Evolutionary conservation across 92 coral and sea anemone species (phyloP), one percentile per base, ranked within the genome.

Genomic region (Phenganax marumi): DNA sequence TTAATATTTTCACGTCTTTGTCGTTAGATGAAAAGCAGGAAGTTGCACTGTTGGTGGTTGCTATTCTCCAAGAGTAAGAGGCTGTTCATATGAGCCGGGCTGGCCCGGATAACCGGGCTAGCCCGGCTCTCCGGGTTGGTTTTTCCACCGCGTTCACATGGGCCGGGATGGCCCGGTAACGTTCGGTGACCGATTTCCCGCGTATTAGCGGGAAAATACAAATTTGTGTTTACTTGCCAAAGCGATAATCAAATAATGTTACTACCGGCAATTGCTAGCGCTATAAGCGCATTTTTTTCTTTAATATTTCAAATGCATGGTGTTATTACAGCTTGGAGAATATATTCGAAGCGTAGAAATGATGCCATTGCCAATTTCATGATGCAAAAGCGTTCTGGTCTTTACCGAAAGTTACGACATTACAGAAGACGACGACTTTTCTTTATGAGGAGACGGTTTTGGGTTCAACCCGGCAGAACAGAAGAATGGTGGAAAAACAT

Each of bases 401-500:
- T 58, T 58, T 6, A 14, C 19, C 6, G 21, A 18, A 7, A 58
- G 22, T 14, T 58, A 14, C 43, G 13, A 58, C n/a, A 58, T 12
- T 7, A 18, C 23, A 58, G 65, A 18, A 18, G 65, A 58, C 1
- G 23, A 58, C 25, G 65, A 58, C 1, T 6, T 18, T 18, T 58
- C 23, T 16, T 18, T 16, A 58, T 16, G 22, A 58, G 22, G 57
- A 18, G 23, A 14, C 0, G 16, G 23, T 8, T 58, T 58, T 58
- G 65, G 13, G 65, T 58, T 58, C 65, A 58, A 58, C 65, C 65
- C 0, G 65, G 65, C 65, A 1, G 65, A 58, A 64, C 70, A 25
- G 47, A 64, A 25, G 43, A 64, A 64, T 64, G 70, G 70, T 64
- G 70, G 70, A 2, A 14, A 58, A 58, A 58, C 65, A 58, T 58